Evolutionary conservation across 2,888 invertebrate genomes (phyloP).

Genomic region (Polia nebulosa): DNA sequence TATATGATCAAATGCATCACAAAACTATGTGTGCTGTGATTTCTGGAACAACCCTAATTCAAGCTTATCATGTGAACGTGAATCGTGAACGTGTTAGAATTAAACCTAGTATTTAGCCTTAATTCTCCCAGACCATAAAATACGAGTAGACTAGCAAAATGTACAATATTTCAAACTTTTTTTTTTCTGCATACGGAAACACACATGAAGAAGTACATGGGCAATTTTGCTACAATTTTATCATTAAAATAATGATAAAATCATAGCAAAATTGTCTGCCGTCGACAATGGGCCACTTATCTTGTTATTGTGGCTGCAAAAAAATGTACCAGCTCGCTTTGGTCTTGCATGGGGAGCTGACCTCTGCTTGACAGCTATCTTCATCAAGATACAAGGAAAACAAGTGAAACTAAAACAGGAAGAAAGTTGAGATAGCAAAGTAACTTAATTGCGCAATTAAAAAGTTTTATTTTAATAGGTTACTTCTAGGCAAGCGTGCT

Average conservation of each 20-base stretch:
- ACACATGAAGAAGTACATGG: conserved; percentile 10
- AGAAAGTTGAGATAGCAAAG: background rate
- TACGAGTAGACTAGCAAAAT: no score
- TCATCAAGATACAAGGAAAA: background rate
- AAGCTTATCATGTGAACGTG: background rate
- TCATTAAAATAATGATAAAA: conserved; percentile 64
- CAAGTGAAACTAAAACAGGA: background rate
- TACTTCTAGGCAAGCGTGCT: no score
- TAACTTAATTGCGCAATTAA: no score
- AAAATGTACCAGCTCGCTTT: conserved; percentile 29
- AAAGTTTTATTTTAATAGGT: no score
- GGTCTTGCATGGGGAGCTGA: conserved; percentile 24
- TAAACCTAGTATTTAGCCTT: conserved; percentile 13
- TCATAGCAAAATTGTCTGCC: conserved; percentile 44
- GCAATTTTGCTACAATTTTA: conserved; percentile 52
- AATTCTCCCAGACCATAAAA: background rate
- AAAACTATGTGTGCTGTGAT: background rate
- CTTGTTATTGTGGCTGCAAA: conserved; percentile 53
- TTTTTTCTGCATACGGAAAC: conserved; percentile 32
- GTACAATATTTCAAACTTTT: background rate
- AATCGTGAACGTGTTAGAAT: background rate
- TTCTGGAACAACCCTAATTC: background rate
- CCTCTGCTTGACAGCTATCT: background rate
- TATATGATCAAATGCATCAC: background rate
- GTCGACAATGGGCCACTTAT: conserved; percentile 55